Conservation (phyloP, 2,113 vertebrate genomes). For the Saimiri boliviensis region DNA sequence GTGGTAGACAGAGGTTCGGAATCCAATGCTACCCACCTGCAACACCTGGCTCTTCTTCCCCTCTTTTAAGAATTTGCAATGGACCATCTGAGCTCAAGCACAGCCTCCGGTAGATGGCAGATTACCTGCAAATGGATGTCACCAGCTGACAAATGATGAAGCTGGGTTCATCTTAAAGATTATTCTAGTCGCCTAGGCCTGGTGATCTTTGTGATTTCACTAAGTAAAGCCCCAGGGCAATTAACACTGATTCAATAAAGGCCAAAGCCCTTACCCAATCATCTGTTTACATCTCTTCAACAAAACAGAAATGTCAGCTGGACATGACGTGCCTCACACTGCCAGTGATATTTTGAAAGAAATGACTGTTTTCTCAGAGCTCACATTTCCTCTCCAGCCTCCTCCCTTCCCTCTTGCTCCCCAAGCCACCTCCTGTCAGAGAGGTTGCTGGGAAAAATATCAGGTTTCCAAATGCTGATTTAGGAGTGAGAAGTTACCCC, state of each 20-base stretch:
- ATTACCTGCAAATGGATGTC: neutral
- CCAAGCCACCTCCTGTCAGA: neutral
- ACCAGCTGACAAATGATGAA: neutral
- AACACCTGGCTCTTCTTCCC: neutral
- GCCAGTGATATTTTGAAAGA: constrained; percentile 68
- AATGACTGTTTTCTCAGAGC: constrained; percentile 53
- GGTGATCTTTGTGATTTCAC: constrained; percentile 52
- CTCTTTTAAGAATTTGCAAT: neutral
- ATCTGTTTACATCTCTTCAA: constrained; percentile 62
- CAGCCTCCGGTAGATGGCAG: neutral
- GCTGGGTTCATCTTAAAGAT: neutral
- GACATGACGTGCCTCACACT: constrained; percentile 50
- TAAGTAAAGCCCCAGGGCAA: constrained; percentile 47
- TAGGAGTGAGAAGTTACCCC: neutral
- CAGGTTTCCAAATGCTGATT: constrained; percentile 17
- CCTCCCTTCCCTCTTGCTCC: neutral
- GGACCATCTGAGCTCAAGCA: neutral
- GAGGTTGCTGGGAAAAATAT: constrained; percentile 14
- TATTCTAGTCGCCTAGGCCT: constrained; percentile 13
- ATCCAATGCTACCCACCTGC: neutral
- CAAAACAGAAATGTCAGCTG: constrained; percentile 71
- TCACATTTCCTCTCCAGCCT: constrained; percentile 1
- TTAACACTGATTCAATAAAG: constrained; percentile 67
- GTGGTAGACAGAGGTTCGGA: neutral
- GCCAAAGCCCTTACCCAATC: neutral